Conservation (phyloP, 2,113 vertebrate species). For the Callionymus lyra region DNA sequence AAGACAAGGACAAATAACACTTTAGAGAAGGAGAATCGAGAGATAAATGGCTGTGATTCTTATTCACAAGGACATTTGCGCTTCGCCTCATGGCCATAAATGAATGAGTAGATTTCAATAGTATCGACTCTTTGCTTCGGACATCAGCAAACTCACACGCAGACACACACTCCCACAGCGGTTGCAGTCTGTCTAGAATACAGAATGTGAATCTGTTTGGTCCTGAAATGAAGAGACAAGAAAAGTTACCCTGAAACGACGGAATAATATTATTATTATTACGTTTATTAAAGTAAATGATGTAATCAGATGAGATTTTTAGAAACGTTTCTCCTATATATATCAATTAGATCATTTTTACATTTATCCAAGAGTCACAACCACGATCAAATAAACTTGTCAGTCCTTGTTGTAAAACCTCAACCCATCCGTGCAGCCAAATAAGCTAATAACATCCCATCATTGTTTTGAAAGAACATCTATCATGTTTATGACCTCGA, state of each 20-base stretch:
- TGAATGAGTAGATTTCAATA: constrained; percentile 69
- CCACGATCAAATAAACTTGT: too few relatives aligned
- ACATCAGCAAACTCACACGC: constrained; percentile 45
- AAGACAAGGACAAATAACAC: constrained; percentile 45
- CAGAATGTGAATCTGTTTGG: constrained; percentile 23
- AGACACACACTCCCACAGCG: constrained; percentile 17
- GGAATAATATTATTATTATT: too few relatives aligned
- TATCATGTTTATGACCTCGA: constrained; percentile 17
- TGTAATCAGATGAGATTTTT: too few relatives aligned
- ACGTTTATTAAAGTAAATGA: too few relatives aligned
- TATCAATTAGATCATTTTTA: too few relatives aligned
- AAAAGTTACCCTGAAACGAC: too few relatives aligned
- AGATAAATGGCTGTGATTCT: constrained; percentile 49
- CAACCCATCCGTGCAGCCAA: not conserved
- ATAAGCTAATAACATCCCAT: constrained; percentile 10
- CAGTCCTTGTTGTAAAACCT: too few relatives aligned
- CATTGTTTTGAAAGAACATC: constrained; percentile 15
- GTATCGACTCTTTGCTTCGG: constrained; percentile 57
- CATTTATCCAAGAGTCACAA: too few relatives aligned
- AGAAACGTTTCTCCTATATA: too few relatives aligned
- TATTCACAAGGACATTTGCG: constrained; percentile 67
- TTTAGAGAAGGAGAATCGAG: constrained; percentile 4
- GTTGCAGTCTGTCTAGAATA: constrained; percentile 41
- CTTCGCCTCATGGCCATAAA: constrained; percentile 52
- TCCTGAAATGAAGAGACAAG: not conserved